Evolutionary conservation across 1,140 invertebrate species (phyloP).

Genomic region (Drosophila jambulina): DNA sequence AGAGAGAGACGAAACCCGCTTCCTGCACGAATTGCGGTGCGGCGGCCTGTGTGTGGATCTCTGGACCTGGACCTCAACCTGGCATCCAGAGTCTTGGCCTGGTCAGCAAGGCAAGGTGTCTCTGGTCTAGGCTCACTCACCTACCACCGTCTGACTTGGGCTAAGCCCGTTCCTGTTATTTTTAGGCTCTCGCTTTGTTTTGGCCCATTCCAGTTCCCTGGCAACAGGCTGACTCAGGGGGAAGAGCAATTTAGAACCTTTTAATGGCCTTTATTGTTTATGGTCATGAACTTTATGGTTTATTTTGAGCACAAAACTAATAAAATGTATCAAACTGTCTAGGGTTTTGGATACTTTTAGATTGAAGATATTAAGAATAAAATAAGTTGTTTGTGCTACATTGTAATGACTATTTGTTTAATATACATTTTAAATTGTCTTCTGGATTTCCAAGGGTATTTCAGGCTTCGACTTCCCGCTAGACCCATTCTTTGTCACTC

Average conservation of each 20-base stretch:
- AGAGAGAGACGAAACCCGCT: constrained; percentile 67
- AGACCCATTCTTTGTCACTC: background rate
- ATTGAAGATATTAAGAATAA: background rate
- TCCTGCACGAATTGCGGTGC: constrained; percentile 75
- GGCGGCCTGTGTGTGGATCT: constrained; percentile 19
- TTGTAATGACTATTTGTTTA: background rate
- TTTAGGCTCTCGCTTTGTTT: constrained; percentile 34
- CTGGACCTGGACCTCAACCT: constrained; percentile 36
- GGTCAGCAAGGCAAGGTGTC: constrained; percentile 45
- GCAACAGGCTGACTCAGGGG: constrained; percentile 14
- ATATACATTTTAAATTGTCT: background rate
- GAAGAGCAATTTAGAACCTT: constrained; percentile 25
- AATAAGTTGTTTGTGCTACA: background rate
- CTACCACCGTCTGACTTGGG: constrained; percentile 29
- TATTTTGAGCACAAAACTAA: constrained; percentile 5
- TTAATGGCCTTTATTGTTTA: constrained; percentile 29
- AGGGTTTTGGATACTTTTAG: background rate
- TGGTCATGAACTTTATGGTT: constrained; percentile 16
- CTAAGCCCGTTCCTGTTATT: constrained; percentile 43
- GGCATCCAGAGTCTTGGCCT: constrained; percentile 29
- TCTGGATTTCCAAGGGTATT: constrained; percentile 5
- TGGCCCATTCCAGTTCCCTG: constrained; percentile 11
- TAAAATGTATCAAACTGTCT: background rate
- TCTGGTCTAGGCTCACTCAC: constrained; percentile 51
- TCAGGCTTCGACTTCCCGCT: background rate